A percentile compares a stretch with the other conserved stretches of the same genome.
phyloP scores from a whole-genome alignment of 2,797 vertebrate genomes.

The Diplodus puntazzo region DNA sequence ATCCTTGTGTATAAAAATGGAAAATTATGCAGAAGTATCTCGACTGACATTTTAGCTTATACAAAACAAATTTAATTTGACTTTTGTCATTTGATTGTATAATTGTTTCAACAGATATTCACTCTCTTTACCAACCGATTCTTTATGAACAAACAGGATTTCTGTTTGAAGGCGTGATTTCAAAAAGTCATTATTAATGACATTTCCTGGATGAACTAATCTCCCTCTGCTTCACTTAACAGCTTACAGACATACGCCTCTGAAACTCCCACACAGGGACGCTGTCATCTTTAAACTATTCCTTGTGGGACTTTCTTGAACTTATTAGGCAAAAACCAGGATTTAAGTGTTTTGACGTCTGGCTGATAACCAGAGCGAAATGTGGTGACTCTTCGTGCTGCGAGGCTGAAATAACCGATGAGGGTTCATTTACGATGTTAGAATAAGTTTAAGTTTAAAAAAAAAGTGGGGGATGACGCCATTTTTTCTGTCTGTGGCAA shows the following conservation, averaged over 20 bases:
- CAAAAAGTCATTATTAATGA: conserved; percentile 16
- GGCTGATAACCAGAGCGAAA: conserved; percentile 34
- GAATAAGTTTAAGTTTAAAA: conserved; percentile 48
- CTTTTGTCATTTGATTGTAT: background rate
- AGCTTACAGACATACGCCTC: background rate
- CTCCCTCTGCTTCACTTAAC: background rate
- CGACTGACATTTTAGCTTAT: too few relatives aligned
- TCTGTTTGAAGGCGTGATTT: background rate
- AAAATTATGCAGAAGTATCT: too few relatives aligned
- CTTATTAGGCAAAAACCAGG: conserved; percentile 33
- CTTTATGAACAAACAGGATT: background rate
- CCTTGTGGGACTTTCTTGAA: conserved; percentile 32
- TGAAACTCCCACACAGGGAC: background rate
- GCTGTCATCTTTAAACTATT: conserved; percentile 22
- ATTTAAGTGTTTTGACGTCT: conserved; percentile 39
- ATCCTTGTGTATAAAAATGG: too few relatives aligned
- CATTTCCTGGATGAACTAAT: conserved; percentile 3
- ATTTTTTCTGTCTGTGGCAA: conserved; percentile 7
- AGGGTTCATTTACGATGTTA: conserved; percentile 6
- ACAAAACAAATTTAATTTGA: too few relatives aligned
- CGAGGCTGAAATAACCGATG: conserved; percentile 49
- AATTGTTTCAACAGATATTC: background rate
- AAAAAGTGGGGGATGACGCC: background rate
- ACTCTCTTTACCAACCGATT: background rate
- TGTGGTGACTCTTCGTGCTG: conserved; percentile 39